Evolutionary conservation across 2,113 vertebrate species (phyloP), one percentile per base, ranked within the genome.

Genomic region (Ceuthmochares aereus): DNA sequence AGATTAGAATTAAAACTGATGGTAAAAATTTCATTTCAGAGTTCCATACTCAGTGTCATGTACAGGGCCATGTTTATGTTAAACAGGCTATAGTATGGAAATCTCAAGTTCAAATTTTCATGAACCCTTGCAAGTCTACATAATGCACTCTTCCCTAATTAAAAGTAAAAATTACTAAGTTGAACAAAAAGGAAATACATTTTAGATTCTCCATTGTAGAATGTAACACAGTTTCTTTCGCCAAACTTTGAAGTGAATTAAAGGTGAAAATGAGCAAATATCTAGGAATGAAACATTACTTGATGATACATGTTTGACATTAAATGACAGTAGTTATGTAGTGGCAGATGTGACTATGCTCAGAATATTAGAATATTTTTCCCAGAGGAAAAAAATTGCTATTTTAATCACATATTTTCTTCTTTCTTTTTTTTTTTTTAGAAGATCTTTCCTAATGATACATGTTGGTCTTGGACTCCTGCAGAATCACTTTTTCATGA

Each of bases 251-350:
- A 43, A 52, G 5, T 29, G 6, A 69, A 37, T 40, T 74, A 37
- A 51, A 83, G 4, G 8, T 22, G 6, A 47, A 64, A 80, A 51
- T 1, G 0, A 73, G 42, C 11, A 96, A 85, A 73, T 62, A 45
- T 70, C n/a, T 86, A 94, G 70, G 63, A 97, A 66, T 81, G 83
- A 97, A 97, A 66, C 29, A 77, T 60, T 37, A 49, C 12, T 89
- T 95, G 51, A 87, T 93, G 15, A 40, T 92, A 87, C 55, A 42
- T 69, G n/a, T 36, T 73, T 59, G 20, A 26, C 60, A 19, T 11
- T 75, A 42, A 3, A 3, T 8, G 30, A 19, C 4, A 43, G 17
- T 54, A 52, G 4, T 45, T 58, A 22, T 10, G 22, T 3, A 62
- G 58, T 86, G 56, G 63, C 14, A 81, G 17, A 91, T 49, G 29